Evolutionary conservation across 2,113 vertebrate genomes (phyloP).

Genomic region (Cyanoderma ruficeps): DNA sequence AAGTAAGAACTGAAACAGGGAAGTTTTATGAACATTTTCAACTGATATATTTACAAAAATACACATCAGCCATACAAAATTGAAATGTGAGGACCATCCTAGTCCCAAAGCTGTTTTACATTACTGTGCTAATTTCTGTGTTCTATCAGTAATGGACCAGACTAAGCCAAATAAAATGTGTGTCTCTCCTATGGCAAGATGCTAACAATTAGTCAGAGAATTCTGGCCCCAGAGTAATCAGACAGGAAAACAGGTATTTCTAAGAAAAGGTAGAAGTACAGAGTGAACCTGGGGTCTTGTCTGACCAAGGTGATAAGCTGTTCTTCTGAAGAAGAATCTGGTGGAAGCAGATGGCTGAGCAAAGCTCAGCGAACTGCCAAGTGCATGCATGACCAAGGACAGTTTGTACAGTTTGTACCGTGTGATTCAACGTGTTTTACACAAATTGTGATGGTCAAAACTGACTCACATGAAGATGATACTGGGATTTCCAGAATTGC

Average conservation of each 20-base stretch:
- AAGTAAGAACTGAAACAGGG: neutral
- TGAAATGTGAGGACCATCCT: neutral
- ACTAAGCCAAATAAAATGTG: neutral
- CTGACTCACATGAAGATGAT: neutral
- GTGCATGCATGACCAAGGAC: neutral
- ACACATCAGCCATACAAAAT: rapidly evolving
- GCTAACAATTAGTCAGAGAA: neutral
- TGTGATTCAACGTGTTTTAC: neutral
- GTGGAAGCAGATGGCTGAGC: neutral
- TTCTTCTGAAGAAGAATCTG: neutral
- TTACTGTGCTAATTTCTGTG: neutral
- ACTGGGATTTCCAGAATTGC: neutral
- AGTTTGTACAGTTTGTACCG: neutral
- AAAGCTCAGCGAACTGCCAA: neutral
- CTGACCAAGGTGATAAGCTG: neutral
- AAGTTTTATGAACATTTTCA: neutral
- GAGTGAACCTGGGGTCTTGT: neutral
- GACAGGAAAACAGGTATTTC: neutral
- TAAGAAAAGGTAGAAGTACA: neutral
- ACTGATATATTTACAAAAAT: neutral
- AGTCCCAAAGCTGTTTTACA: neutral
- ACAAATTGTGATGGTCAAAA: neutral
- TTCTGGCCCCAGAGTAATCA: neutral
- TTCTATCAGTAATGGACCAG: neutral
- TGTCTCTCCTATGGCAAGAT: neutral